Evolutionary conservation across 2,797 vertebrate species (phyloP).

Genomic region (Hapalemur alaotrensis): DNA sequence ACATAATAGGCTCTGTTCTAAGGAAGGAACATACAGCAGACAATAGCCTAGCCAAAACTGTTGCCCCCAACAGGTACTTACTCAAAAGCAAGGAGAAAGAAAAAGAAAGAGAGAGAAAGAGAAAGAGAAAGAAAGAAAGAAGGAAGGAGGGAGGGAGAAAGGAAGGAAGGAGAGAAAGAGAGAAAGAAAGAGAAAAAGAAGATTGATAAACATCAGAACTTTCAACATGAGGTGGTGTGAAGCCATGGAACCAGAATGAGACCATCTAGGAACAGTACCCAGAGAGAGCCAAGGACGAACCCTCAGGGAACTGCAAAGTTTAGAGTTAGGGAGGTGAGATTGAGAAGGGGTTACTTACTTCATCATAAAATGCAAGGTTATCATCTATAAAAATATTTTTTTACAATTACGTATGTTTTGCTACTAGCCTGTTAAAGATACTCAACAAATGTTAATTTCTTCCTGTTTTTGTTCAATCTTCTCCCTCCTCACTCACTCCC

Average conservation of each 20-base stretch:
- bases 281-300: neutral
- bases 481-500: neutral
- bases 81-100: neutral
- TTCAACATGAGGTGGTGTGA: neutral
- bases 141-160: neutral
- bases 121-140: no score
- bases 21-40: neutral
- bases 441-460: neutral
- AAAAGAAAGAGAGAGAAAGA: neutral
- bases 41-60: neutral
- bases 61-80: neutral
- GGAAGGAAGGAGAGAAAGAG: neutral
- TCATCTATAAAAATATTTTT: conserved; percentile 10
- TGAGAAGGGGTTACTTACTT: neutral
- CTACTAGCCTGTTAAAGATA: neutral
- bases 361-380: neutral
- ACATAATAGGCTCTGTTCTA: neutral
- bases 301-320: neutral
- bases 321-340: neutral
- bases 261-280: neutral
- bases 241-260: neutral
- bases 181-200: neutral
- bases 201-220: neutral
- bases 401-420: neutral
- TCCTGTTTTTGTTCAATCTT: neutral